Base-by-base conservation (phyloP, 2,888 invertebrate genomes). In the Argyra leucocephala region DNA sequence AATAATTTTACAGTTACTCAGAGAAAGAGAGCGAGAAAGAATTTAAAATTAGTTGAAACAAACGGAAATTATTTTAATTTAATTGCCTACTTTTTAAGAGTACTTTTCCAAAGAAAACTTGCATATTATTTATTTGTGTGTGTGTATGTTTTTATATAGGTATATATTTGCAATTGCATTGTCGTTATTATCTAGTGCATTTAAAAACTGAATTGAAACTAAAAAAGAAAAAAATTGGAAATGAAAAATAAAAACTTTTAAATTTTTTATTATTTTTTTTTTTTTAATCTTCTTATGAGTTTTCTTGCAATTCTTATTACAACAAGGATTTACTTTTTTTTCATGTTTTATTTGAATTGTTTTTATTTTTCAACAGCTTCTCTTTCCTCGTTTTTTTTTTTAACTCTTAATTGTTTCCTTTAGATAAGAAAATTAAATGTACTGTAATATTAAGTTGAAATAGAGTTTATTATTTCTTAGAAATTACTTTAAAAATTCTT, bases 251-350 rank as follows among this genome's bases (percentile, higher is more conserved):
- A 48, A 18, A 48, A 48, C 48, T 18, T 3, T 18, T 18, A 18
- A n/a, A 48, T 48, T 48, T 48, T 18, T 9, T n/a, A 1, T 48
- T 48, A 48, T 15, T 48, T 31, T 4, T 15, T 48, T 31, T 48
- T 48, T 48, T 18, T 12, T 48, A 48, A 48, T 48, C 48, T 48
- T 48, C 48, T 48, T 48, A 48, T 48, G 48, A 48, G 48, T 48
- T 26, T 31, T 18, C 18, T 18, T 48, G 3, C 12, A 48, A 18
- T 48, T 48, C 48, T 48, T 48, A 48, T 48, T 48, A 48, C 48
- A 48, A 12, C 18, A 5, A n/a, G 18, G 18, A 18, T 48, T 18
- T 18, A 12, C 1, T 18, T 15, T 37, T 37, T 10, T 18, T 48
- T 48, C 18, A 18, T 31, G n/a, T 31, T 48, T 48, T 18, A 48